Percentiles rank a stretch among this genome's conserved stretches.
Evolutionary conservation across 1,140 invertebrate species (phyloP).

Genomic region (Ephestia elutella): DNA sequence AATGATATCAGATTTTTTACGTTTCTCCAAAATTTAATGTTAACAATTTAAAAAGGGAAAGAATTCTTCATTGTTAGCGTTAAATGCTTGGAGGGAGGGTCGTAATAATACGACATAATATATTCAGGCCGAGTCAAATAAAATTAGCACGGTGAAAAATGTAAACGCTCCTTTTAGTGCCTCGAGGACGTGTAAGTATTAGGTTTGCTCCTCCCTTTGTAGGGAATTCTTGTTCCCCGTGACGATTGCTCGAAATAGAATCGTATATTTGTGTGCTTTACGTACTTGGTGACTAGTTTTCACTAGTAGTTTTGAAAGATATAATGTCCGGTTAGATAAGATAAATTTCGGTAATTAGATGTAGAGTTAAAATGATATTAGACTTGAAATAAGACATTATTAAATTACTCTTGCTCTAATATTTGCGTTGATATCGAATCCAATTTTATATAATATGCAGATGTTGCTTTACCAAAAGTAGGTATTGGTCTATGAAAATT

Average conservation of each 20-base stretch:
- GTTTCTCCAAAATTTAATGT: conserved; percentile 55
- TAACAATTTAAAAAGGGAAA: conserved; percentile 64
- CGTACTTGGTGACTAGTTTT: neutral
- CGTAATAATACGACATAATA: conserved; percentile 70
- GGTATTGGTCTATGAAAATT: no score
- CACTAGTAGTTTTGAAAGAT: no score
- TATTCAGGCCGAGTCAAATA: conserved; percentile 72
- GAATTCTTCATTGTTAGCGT: conserved; percentile 62
- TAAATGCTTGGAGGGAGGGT: conserved; percentile 57
- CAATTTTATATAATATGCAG: no score
- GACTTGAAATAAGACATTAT: no score
- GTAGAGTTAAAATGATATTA: no score
- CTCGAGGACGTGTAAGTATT: conserved; percentile 67
- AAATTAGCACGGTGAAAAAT: conserved; percentile 74
- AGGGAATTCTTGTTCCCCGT: conserved; percentile 13
- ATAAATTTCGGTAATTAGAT: no score
- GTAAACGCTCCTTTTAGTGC: conserved; percentile 66
- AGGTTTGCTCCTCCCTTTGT: conserved; percentile 33
- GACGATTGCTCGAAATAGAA: neutral
- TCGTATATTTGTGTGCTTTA: neutral
- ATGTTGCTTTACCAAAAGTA: no score
- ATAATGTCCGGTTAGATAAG: no score
- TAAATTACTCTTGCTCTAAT: no score
- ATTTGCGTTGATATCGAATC: no score
- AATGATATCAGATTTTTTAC: conserved; percentile 57